Base-by-base conservation (phyloP, 2,888 invertebrate genomes). In the Heteromurus nitidus region DNA sequence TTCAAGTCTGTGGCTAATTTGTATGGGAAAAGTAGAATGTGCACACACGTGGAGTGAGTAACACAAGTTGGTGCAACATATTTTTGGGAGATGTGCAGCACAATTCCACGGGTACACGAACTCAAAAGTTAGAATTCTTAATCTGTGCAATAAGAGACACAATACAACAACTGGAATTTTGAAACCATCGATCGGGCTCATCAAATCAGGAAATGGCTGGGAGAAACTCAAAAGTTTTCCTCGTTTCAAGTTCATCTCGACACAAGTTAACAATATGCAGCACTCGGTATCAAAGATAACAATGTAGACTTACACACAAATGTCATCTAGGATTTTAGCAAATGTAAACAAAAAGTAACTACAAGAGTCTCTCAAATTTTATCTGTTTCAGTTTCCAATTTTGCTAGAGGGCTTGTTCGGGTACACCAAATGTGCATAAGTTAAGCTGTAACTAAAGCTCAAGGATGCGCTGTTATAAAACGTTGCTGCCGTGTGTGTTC, bases 61-160 rank as follows among this genome's bases (percentile, higher is more conserved):
- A 50, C 74, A 74, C 65, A 42, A 65, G 74, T 36, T 64, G 30
- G 20, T 50, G 73, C n/a, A n/a, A 72, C 50, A 31, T 28, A 44
- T 44, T 73, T 73, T 62, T 64, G 31, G 26, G 28, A 62, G 30
- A 73, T 26, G 70, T 53, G 53, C 36, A 18, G 53, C 50, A 44
- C 58, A 58, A 44, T 44, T n/a, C 44, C 11, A n/a, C n/a, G n/a
- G n/a, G n/a, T n/a, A n/a, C n/a, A n/a, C n/a, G n/a, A 47, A 64
- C 50, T 28, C 62, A 69, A 64, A 26, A 64, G 30, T 62, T 44
- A 9, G 58, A 73, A 73, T 64, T 73, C 73, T 62, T 73, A 73
- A 73, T 73, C 73, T 62, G 50, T 44, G 58, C 18, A 62, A 73
- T 50, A n/a, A n/a, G n/a, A n/a, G n/a, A n/a, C n/a, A n/a, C n/a